These are phyloP conservation scores for Gadus chalcogrammus DNA, from an alignment of 2,113 vertebrate genomes.

Conservation along the genomic window DNA sequence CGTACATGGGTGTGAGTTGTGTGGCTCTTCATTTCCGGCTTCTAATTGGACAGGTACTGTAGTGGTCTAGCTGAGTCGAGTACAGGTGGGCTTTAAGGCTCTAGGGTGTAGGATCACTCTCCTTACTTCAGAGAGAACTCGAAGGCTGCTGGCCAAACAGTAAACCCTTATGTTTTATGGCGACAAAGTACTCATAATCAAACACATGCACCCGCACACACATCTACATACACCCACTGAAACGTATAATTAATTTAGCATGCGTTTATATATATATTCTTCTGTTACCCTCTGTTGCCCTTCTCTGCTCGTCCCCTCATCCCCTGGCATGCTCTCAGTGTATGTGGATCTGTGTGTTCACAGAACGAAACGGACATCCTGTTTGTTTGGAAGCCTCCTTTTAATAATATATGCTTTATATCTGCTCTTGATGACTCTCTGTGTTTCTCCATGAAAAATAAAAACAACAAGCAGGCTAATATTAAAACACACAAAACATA, in stretches of 20 bases:
- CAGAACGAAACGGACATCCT: too few species aligned
- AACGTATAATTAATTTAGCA: neutral
- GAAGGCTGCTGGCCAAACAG: slow-evolving; percentile 40
- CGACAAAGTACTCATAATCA: neutral
- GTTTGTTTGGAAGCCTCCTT: too few species aligned
- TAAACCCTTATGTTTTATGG: slow-evolving; percentile 37
- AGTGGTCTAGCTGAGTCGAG: slow-evolving; percentile 21
- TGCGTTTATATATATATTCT: slow-evolving; percentile 5
- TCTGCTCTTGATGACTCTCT: slow-evolving; percentile 55
- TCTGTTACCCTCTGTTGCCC: slow-evolving; percentile 27
- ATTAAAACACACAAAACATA: too few species aligned
- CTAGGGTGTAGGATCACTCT: slow-evolving; percentile 50
- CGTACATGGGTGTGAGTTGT: slow-evolving; percentile 54
- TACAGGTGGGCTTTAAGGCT: slow-evolving; percentile 48
- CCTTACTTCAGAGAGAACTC: slow-evolving; percentile 62
- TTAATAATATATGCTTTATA: slow-evolving; percentile 24
- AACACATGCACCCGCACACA: slow-evolving; percentile 11
- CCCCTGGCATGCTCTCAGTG: slow-evolving; percentile 11
- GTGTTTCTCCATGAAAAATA: neutral
- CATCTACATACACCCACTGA: slow-evolving; percentile 35
- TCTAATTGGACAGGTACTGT: slow-evolving; percentile 61
- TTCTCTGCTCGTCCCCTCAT: slow-evolving; percentile 16
- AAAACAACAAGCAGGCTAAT: too few species aligned
- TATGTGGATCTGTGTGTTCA: too few species aligned
- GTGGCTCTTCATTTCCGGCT: slow-evolving; percentile 4